Base-by-base conservation (phyloP, 2,888 invertebrate genomes). In the Apamea epomidion region DNA sequence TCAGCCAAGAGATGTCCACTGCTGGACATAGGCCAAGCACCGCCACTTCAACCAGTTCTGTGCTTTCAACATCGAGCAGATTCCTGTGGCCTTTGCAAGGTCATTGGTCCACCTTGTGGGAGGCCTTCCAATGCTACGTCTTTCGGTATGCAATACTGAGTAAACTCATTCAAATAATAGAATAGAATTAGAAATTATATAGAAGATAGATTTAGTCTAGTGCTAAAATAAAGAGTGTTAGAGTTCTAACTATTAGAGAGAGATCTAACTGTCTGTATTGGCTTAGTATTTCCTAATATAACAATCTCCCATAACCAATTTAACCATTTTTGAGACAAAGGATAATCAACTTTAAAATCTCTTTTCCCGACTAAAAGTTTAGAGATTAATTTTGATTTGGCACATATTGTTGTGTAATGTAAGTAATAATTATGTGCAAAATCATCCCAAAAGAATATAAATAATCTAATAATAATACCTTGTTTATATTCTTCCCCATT, bases 401-500 rank as follows among this genome's bases (percentile, higher is more conserved):
- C n/a, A 42, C 5, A 29, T 42, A 10, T 12, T 60, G 25, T 42
- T 42, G 1, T 6, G 29, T 12, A 21, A 42, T 45, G 6, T 42
- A 18, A 69, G 8, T 21, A 25, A 25, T 21, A 62, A 29, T 62
- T 7, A 69, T 7, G 29, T 29, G 29, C 70, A 21, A 29, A 29
- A 48, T 70, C 29, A 70, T 51, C 2, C 2, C 21, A 70, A 2
- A 70, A 71, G 0, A n/a, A 58, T 37, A 45, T 3, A 29, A 60
- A 58, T 32, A 64, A 18, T 64, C 32, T 64, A 64, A 16, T 64
- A 18, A 37, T 65, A 0, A 64, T 89, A 97, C 97, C 96, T 97
- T 97, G 85, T 95, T 97, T 60, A 97, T 97, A 62, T 97, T 95
- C 88, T 96, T 97, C 72, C 97, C 97, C 97, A 97, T 97, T 81